phyloP scores from a whole-genome alignment of 2,888 invertebrate genomes.

The Pyrochroa serraticornis region DNA sequence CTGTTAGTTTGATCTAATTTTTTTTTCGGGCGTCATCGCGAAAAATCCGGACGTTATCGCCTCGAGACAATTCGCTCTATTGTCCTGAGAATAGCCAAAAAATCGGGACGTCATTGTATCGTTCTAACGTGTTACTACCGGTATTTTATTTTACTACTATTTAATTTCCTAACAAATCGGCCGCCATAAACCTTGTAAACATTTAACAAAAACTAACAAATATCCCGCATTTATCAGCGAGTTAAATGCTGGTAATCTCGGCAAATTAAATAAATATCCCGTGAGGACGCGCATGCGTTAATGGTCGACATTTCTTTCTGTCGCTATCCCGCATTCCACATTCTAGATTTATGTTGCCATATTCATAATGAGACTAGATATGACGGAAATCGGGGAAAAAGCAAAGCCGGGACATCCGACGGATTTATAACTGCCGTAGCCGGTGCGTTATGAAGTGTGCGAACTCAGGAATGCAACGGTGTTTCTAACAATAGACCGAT shows the following conservation, averaged over 20 bases:
- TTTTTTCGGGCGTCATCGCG: not conserved
- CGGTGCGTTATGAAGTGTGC: conserved; percentile 4
- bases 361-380: conserved; percentile 49
- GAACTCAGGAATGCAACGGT: not conserved
- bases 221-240: conserved; percentile 35
- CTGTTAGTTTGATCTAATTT: conserved; percentile 9
- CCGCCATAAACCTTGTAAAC: conserved; percentile 20
- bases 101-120: not conserved
- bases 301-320: conserved; percentile 27
- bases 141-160: conserved; percentile 22
- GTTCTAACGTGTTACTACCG: conserved; percentile 13
- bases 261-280: conserved; percentile 28
- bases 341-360: conserved; percentile 47
- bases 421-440: not conserved
- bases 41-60: conserved; percentile 12
- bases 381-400: conserved; percentile 47
- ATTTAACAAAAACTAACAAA: conserved; percentile 30
- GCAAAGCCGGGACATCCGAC: not conserved
- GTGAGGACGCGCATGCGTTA: conserved; percentile 21
- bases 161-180: conserved; percentile 25
- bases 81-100: not conserved
- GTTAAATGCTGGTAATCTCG: conserved; percentile 30
- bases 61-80: conserved; percentile 24
- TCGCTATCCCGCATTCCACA: conserved; percentile 38
- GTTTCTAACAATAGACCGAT: not conserved